Conservation (phyloP, 2,888 invertebrate genomes). For the Zaprionus bogoriensis region DNA sequence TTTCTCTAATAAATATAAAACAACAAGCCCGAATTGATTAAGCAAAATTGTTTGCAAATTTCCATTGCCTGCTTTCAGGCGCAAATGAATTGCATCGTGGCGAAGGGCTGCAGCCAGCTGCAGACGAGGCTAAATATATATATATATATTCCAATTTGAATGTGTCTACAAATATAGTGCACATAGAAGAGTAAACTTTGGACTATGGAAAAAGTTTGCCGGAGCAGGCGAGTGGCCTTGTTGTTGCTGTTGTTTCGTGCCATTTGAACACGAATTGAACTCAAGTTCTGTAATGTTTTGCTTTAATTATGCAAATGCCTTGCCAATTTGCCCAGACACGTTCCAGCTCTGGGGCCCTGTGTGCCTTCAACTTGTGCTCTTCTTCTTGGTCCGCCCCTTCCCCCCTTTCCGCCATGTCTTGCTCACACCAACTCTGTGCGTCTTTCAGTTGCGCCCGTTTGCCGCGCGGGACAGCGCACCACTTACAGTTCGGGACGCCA, state of each 20-base stretch:
- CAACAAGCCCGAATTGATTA: conserved; percentile 39
- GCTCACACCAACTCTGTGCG: background rate
- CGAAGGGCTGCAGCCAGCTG: background rate
- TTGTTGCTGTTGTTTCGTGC: conserved; percentile 16
- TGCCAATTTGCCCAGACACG: conserved; percentile 50
- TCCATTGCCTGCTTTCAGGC: conserved; percentile 21
- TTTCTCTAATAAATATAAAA: conserved; percentile 38
- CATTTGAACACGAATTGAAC: conserved; percentile 55
- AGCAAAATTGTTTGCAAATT: conserved; percentile 19
- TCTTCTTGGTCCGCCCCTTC: background rate
- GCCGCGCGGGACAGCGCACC: conserved; percentile 87
- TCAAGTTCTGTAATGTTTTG: conserved; percentile 63
- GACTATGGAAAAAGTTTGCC: conserved; percentile 23
- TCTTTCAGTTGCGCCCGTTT: conserved; percentile 87
- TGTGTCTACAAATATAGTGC: background rate
- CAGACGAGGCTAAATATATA: background rate
- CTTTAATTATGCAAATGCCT: conserved; percentile 74
- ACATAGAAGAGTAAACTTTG: background rate
- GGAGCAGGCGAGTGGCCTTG: background rate
- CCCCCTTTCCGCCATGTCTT: too few species aligned
- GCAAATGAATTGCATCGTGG: conserved; percentile 9
- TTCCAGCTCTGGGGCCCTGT: conserved; percentile 15
- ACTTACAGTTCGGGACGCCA: conserved; percentile 89
- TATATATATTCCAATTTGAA: background rate
- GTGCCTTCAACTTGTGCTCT: too few species aligned